Evolutionary conservation across 2,888 invertebrate genomes (phyloP).

Genomic region (Andrena haemorrhoa): DNA sequence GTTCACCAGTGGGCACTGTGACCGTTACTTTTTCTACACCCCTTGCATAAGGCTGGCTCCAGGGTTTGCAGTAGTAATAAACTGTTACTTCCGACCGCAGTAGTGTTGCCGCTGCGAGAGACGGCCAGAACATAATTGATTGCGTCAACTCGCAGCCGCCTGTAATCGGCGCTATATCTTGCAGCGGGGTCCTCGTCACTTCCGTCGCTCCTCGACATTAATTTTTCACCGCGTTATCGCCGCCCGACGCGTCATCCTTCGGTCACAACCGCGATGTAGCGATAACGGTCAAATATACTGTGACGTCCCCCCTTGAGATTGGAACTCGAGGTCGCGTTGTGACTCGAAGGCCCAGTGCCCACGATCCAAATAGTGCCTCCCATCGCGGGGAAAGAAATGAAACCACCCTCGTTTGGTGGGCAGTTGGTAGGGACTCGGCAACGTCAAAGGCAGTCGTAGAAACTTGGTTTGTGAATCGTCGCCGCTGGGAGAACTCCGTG

Average conservation of each 20-base stretch:
- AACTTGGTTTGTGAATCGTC: constrained; percentile 55
- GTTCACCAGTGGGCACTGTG: not conserved
- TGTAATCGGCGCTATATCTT: constrained; percentile 55
- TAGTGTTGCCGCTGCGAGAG: constrained; percentile 62
- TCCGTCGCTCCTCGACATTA: constrained; percentile 36
- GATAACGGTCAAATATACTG: too few relatives aligned
- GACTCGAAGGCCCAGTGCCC: not conserved
- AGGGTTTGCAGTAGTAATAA: constrained; percentile 70
- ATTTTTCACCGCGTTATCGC: constrained; percentile 41
- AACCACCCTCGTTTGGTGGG: too few relatives aligned
- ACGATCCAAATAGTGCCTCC: not conserved
- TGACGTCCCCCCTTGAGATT: too few relatives aligned
- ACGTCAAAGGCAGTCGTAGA: constrained; percentile 18
- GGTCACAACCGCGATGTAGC: not conserved
- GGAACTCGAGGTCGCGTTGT: too few relatives aligned
- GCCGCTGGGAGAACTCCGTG: constrained; percentile 53
- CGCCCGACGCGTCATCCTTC: too few relatives aligned
- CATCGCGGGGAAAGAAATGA: not conserved
- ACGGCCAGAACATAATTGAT: constrained; percentile 63
- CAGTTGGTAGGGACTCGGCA: not conserved
- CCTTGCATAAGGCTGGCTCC: constrained; percentile 29
- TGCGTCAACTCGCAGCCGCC: constrained; percentile 46
- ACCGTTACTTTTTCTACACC: constrained; percentile 10
- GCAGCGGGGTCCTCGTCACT: constrained; percentile 36
- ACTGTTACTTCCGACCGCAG: constrained; percentile 70